A percentile compares a stretch with the other conserved stretches of the same genome.
Conservation (phyloP, 2,888 invertebrate species). For the Pterostichus niger region DNA sequence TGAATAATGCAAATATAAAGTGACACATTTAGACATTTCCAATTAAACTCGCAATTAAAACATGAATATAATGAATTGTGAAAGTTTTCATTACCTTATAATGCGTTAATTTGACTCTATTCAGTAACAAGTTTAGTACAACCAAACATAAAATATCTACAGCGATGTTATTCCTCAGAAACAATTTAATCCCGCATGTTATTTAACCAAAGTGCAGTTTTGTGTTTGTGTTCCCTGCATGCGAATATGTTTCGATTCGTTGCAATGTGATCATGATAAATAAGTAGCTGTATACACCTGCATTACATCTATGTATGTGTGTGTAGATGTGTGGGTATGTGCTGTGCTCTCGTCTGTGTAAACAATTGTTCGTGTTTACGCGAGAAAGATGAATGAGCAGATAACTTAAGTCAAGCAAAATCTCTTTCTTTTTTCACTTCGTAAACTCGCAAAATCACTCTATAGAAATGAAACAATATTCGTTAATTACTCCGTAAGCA, state of each 20-base stretch:
- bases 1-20: too few relatives aligned
- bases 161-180: background rate
- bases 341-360: slow-evolving; percentile 35
- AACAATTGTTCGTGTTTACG: slow-evolving; percentile 45
- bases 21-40: too few relatives aligned
- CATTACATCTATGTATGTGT: background rate
- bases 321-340: slow-evolving; percentile 8
- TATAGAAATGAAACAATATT: slow-evolving; percentile 27
- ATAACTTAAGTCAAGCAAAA: slow-evolving; percentile 1
- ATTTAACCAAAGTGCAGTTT: background rate
- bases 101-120: too few relatives aligned
- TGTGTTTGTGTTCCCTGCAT: slow-evolving; percentile 27
- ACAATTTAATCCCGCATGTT: background rate
- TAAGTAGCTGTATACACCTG: background rate
- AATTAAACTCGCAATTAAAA: too few relatives aligned
- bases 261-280: slow-evolving; percentile 12
- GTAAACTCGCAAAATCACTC: slow-evolving; percentile 29
- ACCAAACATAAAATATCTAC: background rate
- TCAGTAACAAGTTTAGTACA: too few relatives aligned
- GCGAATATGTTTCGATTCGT: slow-evolving; percentile 39
- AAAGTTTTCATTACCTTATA: background rate
- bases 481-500: slow-evolving; percentile 16
- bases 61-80: background rate
- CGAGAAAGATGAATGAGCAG: slow-evolving; percentile 45
- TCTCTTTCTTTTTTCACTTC: slow-evolving; percentile 35